These are phyloP conservation scores for Sepiola atlantica DNA, from an alignment of 2,888 invertebrate genomes.

Conservation along the genomic window DNA sequence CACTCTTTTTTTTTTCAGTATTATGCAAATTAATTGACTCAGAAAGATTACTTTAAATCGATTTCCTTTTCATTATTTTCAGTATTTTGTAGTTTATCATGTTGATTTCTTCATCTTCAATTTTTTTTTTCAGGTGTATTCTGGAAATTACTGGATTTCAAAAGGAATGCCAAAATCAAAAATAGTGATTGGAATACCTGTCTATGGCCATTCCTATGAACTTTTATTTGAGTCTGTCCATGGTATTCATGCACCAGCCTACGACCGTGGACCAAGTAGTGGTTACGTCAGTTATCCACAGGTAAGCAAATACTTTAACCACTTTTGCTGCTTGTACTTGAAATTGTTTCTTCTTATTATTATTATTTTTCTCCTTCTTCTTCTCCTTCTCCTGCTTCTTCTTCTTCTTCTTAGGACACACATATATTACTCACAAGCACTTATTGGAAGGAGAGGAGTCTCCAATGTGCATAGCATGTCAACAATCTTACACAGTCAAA, in stretches of 20 bases:
- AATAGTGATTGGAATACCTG: constrained; percentile 58
- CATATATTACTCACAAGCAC: too few species aligned
- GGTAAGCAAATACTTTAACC: background rate
- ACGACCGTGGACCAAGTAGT: constrained; percentile 49
- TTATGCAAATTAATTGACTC: too few species aligned
- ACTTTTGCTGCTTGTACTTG: too few species aligned
- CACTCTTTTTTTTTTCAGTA: too few species aligned
- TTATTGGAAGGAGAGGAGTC: too few species aligned
- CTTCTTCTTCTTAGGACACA: too few species aligned
- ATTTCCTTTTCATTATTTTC: background rate
- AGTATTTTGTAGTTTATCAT: background rate
- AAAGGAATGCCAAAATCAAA: constrained; percentile 55
- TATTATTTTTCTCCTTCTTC: too few species aligned
- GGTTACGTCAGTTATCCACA: constrained; percentile 34
- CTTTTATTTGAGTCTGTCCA: constrained; percentile 53
- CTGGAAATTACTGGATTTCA: constrained; percentile 54
- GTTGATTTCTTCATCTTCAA: background rate
- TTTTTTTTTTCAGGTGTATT: constrained; percentile 53
- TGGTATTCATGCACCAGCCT: constrained; percentile 53
- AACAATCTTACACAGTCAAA: too few species aligned
- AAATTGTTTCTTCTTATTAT: too few species aligned
- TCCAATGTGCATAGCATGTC: too few species aligned
- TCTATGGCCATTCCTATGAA: constrained; percentile 57
- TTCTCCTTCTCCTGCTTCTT: too few species aligned
- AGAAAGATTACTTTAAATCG: too few species aligned